These are phyloP conservation scores for Synanthedon myopaeformis DNA, from an alignment of 2,888 invertebrate species.

Conservation along the genomic window DNA sequence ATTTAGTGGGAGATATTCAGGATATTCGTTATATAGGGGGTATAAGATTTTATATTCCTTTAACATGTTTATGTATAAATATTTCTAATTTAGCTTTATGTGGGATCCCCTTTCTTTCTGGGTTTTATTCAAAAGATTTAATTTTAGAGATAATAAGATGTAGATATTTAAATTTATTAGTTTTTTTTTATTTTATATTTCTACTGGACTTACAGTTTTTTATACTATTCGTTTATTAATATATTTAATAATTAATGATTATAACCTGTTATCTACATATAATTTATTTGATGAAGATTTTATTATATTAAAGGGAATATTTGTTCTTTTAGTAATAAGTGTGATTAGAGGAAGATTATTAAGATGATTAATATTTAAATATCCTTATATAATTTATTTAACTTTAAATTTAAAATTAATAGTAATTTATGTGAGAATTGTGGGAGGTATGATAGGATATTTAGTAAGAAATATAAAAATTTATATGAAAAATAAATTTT, in stretches of 20 bases:
- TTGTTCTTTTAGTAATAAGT: slow-evolving; percentile 60
- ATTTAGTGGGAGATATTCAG: slow-evolving; percentile 72
- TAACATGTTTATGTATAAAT: slow-evolving; percentile 67
- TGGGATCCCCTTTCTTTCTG: slow-evolving; percentile 74
- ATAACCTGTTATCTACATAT: slow-evolving; percentile 56
- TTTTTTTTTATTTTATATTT: slow-evolving; percentile 69
- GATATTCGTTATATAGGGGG: slow-evolving; percentile 76
- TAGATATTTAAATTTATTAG: slow-evolving; percentile 62
- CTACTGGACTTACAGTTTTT: slow-evolving; percentile 69
- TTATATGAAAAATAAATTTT: slow-evolving; percentile 50
- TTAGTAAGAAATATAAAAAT: slow-evolving; percentile 49
- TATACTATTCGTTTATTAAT: slow-evolving; percentile 69
- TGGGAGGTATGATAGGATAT: slow-evolving; percentile 48
- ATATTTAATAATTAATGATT: slow-evolving; percentile 63
- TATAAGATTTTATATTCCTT: slow-evolving; percentile 55
- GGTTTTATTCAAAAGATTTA: slow-evolving; percentile 75
- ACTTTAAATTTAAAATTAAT: slow-evolving; percentile 62
- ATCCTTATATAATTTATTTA: slow-evolving; percentile 66
- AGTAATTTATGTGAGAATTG: slow-evolving; percentile 58
- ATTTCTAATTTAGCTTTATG: slow-evolving; percentile 72
- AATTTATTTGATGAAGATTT: slow-evolving; percentile 61
- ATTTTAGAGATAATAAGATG: slow-evolving; percentile 70
- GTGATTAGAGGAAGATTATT: slow-evolving; percentile 66
- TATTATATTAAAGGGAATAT: slow-evolving; percentile 58
- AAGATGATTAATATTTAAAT: slow-evolving; percentile 67